phyloP scores from a whole-genome alignment of 2,888 invertebrate genomes.

The Empis stercorea region DNA sequence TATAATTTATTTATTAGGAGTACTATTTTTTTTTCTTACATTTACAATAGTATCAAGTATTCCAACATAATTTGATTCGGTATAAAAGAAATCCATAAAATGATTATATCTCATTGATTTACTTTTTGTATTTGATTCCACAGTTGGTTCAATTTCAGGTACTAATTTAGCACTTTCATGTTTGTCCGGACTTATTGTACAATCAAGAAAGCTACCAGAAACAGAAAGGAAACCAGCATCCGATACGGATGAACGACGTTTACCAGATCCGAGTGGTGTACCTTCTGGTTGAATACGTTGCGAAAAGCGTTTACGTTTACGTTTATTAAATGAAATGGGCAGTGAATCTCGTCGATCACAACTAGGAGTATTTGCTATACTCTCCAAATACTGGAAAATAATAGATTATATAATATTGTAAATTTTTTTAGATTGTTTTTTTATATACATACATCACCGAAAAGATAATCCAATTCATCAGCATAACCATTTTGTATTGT shows the following conservation, averaged over 20 bases:
- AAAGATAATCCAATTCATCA: constrained; percentile 78
- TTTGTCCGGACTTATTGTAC: constrained; percentile 70
- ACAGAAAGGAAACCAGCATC: constrained; percentile 74
- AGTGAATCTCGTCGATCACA: constrained; percentile 45
- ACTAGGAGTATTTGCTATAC: constrained; percentile 35
- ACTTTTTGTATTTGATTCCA: constrained; percentile 30
- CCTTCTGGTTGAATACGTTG: constrained; percentile 33
- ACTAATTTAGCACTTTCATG: constrained; percentile 29
- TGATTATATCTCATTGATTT: constrained; percentile 37
- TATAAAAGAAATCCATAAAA: constrained; percentile 78
- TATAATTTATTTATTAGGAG: background rate
- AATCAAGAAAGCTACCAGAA: constrained; percentile 80
- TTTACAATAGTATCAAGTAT: constrained; percentile 87
- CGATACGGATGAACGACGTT: constrained; percentile 74
- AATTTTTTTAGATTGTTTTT: background rate
- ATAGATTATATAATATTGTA: background rate
- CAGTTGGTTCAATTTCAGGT: constrained; percentile 21
- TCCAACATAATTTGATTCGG: constrained; percentile 94
- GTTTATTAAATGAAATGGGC: constrained; percentile 40
- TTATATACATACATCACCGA: constrained; percentile 59
- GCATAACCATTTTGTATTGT: constrained; percentile 93
- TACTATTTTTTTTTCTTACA: constrained; percentile 40
- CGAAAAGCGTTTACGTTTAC: constrained; percentile 70
- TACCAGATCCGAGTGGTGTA: constrained; percentile 38
- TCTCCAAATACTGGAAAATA: constrained; percentile 31